Evolutionary conservation across 2,888 invertebrate genomes (phyloP).

Genomic region (Rhingia rostrata): DNA sequence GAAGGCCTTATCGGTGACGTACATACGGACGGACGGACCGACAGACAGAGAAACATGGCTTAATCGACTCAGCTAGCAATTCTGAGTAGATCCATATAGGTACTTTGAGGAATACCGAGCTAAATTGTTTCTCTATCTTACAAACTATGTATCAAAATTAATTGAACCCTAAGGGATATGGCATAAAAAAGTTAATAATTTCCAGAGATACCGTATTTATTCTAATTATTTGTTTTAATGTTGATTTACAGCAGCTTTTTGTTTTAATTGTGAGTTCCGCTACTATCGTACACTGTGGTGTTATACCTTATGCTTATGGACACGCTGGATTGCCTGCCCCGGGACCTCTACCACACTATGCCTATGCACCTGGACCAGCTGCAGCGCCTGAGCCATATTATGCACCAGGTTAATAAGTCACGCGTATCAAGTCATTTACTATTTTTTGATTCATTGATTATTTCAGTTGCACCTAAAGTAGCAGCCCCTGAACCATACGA

Average conservation of each 20-base stretch:
- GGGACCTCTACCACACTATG: slow-evolving; percentile 70
- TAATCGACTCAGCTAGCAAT: too few relatives aligned
- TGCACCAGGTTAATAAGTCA: slow-evolving; percentile 76
- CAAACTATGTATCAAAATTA: too few relatives aligned
- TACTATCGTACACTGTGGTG: slow-evolving; percentile 78
- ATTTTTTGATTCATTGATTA: not conserved
- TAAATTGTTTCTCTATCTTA: too few relatives aligned
- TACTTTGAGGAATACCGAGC: too few relatives aligned
- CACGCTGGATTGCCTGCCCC: slow-evolving; percentile 78
- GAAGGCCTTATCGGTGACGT: too few relatives aligned
- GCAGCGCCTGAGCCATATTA: slow-evolving; percentile 75
- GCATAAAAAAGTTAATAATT: too few relatives aligned
- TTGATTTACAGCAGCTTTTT: slow-evolving; percentile 29
- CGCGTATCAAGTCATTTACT: too few relatives aligned
- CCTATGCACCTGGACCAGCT: slow-evolving; percentile 46
- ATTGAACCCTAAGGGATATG: too few relatives aligned
- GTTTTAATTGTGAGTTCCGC: slow-evolving; percentile 63
- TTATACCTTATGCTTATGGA: slow-evolving; percentile 78
- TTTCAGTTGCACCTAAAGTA: slow-evolving; percentile 77
- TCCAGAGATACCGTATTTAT: too few relatives aligned
- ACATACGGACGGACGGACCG: too few relatives aligned
- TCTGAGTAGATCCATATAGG: too few relatives aligned
- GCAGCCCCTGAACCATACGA: slow-evolving; percentile 81
- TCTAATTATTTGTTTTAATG: not conserved
- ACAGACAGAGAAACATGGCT: too few relatives aligned